phyloP scores from a whole-genome alignment of 1,140 invertebrate genomes.

The Venturia canescens region DNA sequence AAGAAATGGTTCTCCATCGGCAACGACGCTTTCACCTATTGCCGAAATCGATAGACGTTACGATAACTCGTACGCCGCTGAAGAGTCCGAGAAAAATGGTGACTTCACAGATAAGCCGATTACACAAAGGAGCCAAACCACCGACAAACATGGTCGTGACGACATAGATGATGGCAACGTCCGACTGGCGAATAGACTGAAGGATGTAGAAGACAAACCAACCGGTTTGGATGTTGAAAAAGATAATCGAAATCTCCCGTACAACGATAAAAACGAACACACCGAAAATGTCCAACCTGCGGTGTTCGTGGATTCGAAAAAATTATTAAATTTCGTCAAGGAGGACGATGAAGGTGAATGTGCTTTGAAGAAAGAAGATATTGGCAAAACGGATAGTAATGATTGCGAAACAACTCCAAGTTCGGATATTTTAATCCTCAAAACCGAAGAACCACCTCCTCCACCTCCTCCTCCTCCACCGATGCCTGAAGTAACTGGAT shows the following conservation, averaged over 20 bases:
- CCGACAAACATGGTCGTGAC: neutral
- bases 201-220: neutral
- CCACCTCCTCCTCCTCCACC: conserved; percentile 67
- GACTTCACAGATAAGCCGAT: neutral
- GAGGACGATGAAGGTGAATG: conserved; percentile 9
- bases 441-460: conserved; percentile 65
- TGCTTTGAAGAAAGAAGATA: neutral
- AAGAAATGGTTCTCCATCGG: conserved; percentile 28
- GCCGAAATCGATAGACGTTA: conserved; percentile 44
- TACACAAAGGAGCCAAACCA: neutral
- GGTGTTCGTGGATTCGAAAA: conserved; percentile 13
- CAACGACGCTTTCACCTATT: conserved; percentile 48
- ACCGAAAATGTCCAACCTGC: neutral
- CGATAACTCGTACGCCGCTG: neutral
- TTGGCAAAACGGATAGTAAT: conserved; percentile 16
- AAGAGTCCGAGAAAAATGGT: neutral
- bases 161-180: neutral
- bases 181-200: neutral
- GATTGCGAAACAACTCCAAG: neutral
- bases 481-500: conserved; percentile 66
- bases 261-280: neutral
- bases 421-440: neutral
- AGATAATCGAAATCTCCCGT: neutral
- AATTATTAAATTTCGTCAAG: conserved; percentile 41
- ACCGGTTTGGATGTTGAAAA: neutral